Evolutionary conservation across 2,113 vertebrate species (phyloP).

Genomic region (Perognathus longimembris): DNA sequence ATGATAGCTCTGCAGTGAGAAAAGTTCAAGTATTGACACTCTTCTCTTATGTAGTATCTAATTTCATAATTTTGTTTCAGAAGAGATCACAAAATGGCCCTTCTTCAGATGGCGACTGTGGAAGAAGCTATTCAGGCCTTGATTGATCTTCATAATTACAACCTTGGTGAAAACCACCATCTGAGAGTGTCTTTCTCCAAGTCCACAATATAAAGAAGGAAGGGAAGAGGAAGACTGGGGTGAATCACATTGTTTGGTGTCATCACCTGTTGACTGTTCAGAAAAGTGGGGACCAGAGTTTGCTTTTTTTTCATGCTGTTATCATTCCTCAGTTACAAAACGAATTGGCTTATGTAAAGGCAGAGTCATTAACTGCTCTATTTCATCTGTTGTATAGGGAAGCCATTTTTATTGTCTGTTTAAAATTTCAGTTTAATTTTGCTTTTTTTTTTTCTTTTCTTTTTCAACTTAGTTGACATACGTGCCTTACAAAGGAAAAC

Average conservation of each 20-base stretch:
- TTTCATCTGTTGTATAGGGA: conserved; percentile 87
- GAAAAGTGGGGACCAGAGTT: conserved; percentile 93
- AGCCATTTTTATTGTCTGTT: conserved; percentile 88
- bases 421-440: conserved; percentile 85
- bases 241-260: conserved; percentile 87
- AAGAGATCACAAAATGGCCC: conserved; percentile 99
- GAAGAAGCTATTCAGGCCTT: conserved; percentile 98
- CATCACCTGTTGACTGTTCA: conserved; percentile 91
- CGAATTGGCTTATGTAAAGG: conserved; percentile 78
- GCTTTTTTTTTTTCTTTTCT: conserved; percentile 80
- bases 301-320: conserved; percentile 88
- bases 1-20: neutral
- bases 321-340: conserved; percentile 89
- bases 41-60: conserved; percentile 80
- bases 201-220: conserved; percentile 93
- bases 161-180: conserved; percentile 98
- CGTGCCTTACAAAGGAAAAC: conserved; percentile 97
- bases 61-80: conserved; percentile 86
- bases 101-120: conserved; percentile 98
- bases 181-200: conserved; percentile 99
- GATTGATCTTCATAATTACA: conserved; percentile 99
- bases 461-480: conserved; percentile 91
- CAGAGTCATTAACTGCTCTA: conserved; percentile 85
- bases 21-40: conserved; percentile 31
- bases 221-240: conserved; percentile 80